These are phyloP conservation scores for Nixonia krombeini DNA, from an alignment of 1,140 invertebrate species.

Conservation along the genomic window DNA sequence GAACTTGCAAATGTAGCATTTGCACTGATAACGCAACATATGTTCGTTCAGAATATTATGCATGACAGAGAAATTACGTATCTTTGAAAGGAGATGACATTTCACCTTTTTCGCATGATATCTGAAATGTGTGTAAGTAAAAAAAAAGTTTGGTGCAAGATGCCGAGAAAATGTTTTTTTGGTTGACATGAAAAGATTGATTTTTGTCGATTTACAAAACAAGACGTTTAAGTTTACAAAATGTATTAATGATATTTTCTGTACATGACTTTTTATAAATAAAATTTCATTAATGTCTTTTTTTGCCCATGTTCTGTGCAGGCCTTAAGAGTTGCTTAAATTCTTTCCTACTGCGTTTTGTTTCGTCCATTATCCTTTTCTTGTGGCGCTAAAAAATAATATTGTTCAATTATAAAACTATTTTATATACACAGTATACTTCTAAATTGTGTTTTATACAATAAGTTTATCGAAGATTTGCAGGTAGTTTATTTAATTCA, in stretches of 20 bases:
- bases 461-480: no score
- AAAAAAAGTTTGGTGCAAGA: slow-evolving; percentile 28
- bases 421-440: slow-evolving; percentile 6
- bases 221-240: neutral
- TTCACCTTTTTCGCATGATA: slow-evolving; percentile 62
- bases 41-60: slow-evolving; percentile 15
- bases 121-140: slow-evolving; percentile 29
- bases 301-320: slow-evolving; percentile 70
- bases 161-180: neutral
- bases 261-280: slow-evolving; percentile 9
- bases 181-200: no score
- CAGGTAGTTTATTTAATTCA: no score
- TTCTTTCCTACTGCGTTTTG: slow-evolving; percentile 76
- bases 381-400: slow-evolving; percentile 32
- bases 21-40: slow-evolving; percentile 30
- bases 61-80: slow-evolving; percentile 28
- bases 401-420: slow-evolving; percentile 6
- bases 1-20: slow-evolving; percentile 52
- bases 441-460: neutral
- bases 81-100: slow-evolving; percentile 58
- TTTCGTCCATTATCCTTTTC: slow-evolving; percentile 18
- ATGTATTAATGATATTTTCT: neutral
- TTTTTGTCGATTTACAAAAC: no score
- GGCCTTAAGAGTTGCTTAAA: slow-evolving; percentile 80
- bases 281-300: slow-evolving; percentile 26